Base-by-base conservation (phyloP, 1,140 invertebrate genomes). In the Scaptomyza hsui region DNA sequence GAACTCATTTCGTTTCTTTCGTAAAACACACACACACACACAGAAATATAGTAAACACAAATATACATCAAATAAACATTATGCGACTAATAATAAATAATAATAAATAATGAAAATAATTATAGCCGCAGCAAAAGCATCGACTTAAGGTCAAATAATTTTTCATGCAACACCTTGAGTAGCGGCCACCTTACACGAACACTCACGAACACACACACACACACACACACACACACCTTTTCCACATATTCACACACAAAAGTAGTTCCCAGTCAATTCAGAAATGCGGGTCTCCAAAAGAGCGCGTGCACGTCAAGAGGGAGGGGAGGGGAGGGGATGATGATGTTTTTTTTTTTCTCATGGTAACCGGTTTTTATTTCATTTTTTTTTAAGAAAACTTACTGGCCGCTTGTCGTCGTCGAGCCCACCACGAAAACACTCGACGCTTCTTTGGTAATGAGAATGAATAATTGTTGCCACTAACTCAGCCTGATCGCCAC, bases 161-260 rank as follows among this genome's bases (percentile, higher is more conserved):
- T 81, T 78, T 68, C 79, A 83, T 78, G 74, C 78, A 82, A 82
- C 78, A 82, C 78, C 78, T 82, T 82, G 78, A 74, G 70, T 48
- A 71, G 48, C 72, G 64, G 60, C 35, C 49, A 64, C 7, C 16
- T 19, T 5, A 55, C 13, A 4, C 52, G n/a, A n/a, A n/a, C n/a
- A n/a, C n/a, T n/a, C n/a, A 42, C 53, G 16, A 13, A 29, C 49
- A 61, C 19, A 29, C 57, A 9, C 57, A 56, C 63, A 65, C 35
- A 45, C n/a, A 52, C 18, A 21, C 3, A 42, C 42, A 45, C 24
- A 61, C 19, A 35, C 18, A 47, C 44, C 4, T 26, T 26, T 35
- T 12, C 24, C 4, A 37, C 32, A 37, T 2, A 37, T 4, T 0
- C 32, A 37, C 32, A 37, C n/a, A 37, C 12, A n/a, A n/a, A 29